phyloP scores from a whole-genome alignment of 2,113 vertebrate species.

The Bujurquina vittata region DNA sequence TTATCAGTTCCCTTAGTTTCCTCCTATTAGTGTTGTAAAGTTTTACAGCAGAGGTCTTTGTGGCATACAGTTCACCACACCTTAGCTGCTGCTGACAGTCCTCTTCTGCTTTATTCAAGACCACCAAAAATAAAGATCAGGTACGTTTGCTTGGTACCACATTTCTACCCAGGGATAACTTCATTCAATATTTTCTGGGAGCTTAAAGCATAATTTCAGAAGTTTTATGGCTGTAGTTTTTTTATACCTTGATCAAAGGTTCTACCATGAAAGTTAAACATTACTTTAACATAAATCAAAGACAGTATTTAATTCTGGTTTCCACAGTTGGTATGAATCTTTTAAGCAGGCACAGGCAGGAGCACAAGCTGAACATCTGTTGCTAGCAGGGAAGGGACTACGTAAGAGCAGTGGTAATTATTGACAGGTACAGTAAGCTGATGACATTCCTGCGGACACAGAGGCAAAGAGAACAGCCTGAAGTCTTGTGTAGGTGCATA shows the following conservation, averaged over 20 bases:
- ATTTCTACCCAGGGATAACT: neutral
- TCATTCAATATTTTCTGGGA: neutral
- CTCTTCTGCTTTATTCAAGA: conserved; percentile 11
- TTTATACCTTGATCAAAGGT: neutral
- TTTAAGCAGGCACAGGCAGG: neutral
- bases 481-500: neutral
- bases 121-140: conserved; percentile 8
- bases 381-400: neutral
- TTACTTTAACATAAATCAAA: neutral
- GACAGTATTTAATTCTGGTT: neutral
- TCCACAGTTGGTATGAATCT: neutral
- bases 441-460: conserved; percentile 10
- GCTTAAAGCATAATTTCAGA: neutral
- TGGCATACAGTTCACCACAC: conserved; percentile 28
- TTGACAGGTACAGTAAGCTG: conserved; percentile 24
- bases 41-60: conserved; percentile 31
- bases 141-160: conserved; percentile 40
- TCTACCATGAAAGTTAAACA: conserved; percentile 3
- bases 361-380: conserved; percentile 11
- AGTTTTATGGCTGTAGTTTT: neutral
- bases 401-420: conserved; percentile 12
- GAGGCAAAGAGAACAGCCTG: neutral
- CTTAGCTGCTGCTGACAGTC: neutral
- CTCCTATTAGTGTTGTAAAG: conserved; percentile 55
- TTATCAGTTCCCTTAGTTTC: conserved; percentile 12